Evolutionary conservation across 1,140 invertebrate genomes (phyloP), one percentile per base, ranked within the genome.

Genomic region (Drosophila azteca): DNA sequence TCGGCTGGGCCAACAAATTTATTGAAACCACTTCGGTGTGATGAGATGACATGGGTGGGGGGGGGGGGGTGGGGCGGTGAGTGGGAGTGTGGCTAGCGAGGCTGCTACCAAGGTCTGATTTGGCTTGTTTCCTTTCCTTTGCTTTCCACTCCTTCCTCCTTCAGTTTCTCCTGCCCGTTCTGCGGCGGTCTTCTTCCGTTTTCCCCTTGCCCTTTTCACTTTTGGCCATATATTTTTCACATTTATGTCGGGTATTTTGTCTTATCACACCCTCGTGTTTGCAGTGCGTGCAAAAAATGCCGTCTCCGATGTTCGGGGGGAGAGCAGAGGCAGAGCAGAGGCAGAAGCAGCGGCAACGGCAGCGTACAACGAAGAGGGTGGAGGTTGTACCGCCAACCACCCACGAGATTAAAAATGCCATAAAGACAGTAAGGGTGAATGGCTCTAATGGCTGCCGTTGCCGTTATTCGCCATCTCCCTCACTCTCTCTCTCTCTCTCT

Each of bases 381-480:
- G 13, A 39, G 52, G 58, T 60, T 67, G 60, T 20, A 45, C 63
- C 52, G 79, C 65, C 68, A 77, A 77, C 83, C 83, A 88, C 83
- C 83, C 84, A 88, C 84, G 77, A 88, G 83, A 88, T 88, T 88
- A 89, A 88, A 88, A 88, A 88, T 88, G 76, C 84, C 76, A 88
- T 88, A 88, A 88, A 88, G 83, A 88, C 83, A 88, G 83, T 88
- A 88, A 88, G 83, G 83, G 83, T 88, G 83, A 88, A 88, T 88
- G 83, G 84, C 72, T 88, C 79, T 88, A 88, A 88, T 88, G 83
- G 84, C 79, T 79, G 84, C 76, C 84, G 60, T 87, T 80, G 76
- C 62, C 69, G 73, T 78, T 85, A 84, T 80, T 75, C 49, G 53
- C 51, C 72, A 50, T 81, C 68, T 57, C 64, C 13, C 50, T 75